Base-by-base conservation (phyloP, 2,888 invertebrate species). In the Apamea sordens region DNA sequence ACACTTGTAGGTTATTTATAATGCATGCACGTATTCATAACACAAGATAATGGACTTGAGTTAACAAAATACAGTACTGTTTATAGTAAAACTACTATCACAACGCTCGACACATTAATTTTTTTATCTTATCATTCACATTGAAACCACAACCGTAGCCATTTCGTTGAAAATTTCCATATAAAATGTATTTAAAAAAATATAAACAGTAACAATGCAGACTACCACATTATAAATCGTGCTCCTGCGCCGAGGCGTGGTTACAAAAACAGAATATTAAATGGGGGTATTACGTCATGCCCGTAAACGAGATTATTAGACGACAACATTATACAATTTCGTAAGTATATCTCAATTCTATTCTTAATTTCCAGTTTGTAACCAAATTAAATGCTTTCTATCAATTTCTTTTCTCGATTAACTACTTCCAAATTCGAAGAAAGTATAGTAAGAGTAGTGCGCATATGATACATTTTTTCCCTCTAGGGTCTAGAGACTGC, bases 251-350 rank as follows among this genome's bases (percentile, higher is more conserved):
- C 76, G 80, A 76, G 79, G 78, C 82, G 80, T 79, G 86, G 86
- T 89, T 91, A 90, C 92, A 92, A 92, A 92, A 92, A 89, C 90
- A 86, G 92, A 93, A 93, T 93, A 91, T 91, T 91, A 92, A 93
- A 92, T 91, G 89, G 85, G 86, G 79, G 80, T 77, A 84, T 95
- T 93, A 92, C 95, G 93, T 94, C 95, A 94, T 74, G 82, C 79
- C 71, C 59, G 82, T 89, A 90, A 90, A 90, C 89, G 83, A 92
- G 93, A 94, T 93, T 92, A 92, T 86, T 83, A 89, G 88, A 87
- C 88, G 83, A 83, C 80, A 71, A 59, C 47, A 50, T 53, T 32
- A 68, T 53, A 69, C 56, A 64, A 59, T 72, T 24, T 41, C 63
- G 44, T 69, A 32, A 36, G 18, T 61, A n/a, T 41, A 36, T n/a